Evolutionary conservation across 1,140 invertebrate species (phyloP), one percentile per base, ranked within the genome.

Genomic region (Drosophila neocordata): DNA sequence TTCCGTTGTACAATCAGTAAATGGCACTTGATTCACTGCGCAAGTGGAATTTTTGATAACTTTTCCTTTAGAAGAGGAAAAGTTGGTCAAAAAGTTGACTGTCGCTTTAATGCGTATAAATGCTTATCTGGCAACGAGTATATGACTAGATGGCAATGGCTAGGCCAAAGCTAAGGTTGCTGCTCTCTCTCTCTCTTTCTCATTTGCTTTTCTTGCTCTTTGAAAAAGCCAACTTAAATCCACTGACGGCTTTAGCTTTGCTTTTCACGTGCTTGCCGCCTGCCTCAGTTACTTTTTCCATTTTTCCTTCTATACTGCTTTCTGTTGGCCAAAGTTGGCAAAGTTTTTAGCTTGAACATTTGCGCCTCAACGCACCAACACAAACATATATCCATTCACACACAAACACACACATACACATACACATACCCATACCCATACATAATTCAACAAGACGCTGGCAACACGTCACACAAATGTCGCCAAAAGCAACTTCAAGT

Each of bases 21-120:
- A 88, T 88, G 83, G 79, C 83, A 88, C 83, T 88, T 88, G 83
- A 88, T 88, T 89, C 79, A 89, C 79, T 87, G 79, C 79, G 83
- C 84, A 88, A 88, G 84, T 88, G 83, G 83, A 88, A 88, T 88
- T 88, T 88, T 88, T 88, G 83, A 88, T 88, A 88, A 88, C 83
- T 88, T 88, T 88, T 65, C 51, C 83, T 18, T 8, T 20, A 48
- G 15, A 41, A 70, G 69, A 64, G 64, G 53, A 77, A 85, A 85
- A 88, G 65, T 88, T 88, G 83, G 83, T 77, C 83, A 88, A 83
- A 48, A 85, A 82, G 75, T 85, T 76, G 78, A 70, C 71, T 76
- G 79, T 76, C 79, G 83, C 83, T 88, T 87, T 88, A 83, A 88
- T 82, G 79, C 83, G 79, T 88, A 87, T 87, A 82, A 87, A 87